These are phyloP conservation scores for Pantherophis vulpinus DNA, from an alignment of 2,797 vertebrate species.

Conservation along the genomic window DNA sequence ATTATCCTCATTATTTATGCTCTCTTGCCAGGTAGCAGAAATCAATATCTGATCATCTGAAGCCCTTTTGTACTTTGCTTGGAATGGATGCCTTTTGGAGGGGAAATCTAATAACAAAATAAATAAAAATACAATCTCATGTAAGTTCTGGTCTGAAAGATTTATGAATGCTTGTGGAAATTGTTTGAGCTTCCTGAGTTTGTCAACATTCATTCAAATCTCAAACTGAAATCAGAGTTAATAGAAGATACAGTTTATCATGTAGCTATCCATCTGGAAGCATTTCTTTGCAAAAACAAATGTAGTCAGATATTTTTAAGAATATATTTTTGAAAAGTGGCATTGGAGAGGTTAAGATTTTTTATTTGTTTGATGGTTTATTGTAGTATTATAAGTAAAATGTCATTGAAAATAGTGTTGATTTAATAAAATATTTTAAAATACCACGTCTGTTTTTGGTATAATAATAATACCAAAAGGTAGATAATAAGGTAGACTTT, in stretches of 20 bases:
- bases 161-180: neutral
- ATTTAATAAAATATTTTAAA: neutral
- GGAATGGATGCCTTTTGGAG: neutral
- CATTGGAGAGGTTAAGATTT: neutral
- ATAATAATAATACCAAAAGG: no score
- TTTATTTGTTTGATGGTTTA: neutral
- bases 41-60: neutral
- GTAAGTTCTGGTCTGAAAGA: neutral
- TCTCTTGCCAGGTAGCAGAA: constrained; percentile 1
- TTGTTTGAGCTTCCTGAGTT: neutral
- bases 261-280: neutral
- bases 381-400: neutral
- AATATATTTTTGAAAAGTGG: neutral
- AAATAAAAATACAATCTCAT: neutral
- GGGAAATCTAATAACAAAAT: constrained; percentile 2
- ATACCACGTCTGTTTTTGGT: neutral
- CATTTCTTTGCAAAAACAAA: neutral
- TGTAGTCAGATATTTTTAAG: neutral
- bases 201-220: neutral
- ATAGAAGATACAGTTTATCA: neutral
- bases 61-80: neutral
- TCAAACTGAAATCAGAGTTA: neutral
- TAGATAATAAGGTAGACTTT: neutral
- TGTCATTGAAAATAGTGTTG: neutral
- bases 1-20: constrained; percentile 5